phyloP scores from a whole-genome alignment of 2,797 vertebrate species.

The Sebastes nivosus region DNA sequence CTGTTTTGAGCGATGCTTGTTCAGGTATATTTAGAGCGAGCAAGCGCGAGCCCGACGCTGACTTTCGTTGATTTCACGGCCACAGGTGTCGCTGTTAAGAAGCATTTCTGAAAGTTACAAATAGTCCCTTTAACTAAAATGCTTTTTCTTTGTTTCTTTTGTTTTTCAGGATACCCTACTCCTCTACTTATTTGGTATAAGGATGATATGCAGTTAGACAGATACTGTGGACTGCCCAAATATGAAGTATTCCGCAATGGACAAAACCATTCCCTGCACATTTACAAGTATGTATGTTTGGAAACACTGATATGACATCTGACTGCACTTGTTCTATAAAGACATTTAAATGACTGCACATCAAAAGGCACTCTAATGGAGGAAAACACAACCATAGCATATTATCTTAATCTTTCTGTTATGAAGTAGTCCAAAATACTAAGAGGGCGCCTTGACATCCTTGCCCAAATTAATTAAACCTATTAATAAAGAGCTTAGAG shows the following conservation, averaged over 20 bases:
- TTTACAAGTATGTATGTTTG: slow-evolving; percentile 90
- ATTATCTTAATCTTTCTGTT: neutral
- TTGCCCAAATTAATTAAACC: neutral
- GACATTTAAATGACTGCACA: neutral
- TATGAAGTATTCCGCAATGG: slow-evolving; percentile 95
- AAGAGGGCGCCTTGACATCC: neutral
- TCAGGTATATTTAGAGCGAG: too few relatives aligned
- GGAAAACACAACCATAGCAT: neutral
- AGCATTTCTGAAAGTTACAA: too few relatives aligned
- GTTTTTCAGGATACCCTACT: slow-evolving; percentile 87
- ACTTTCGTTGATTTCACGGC: too few relatives aligned
- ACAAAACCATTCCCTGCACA: slow-evolving; percentile 91
- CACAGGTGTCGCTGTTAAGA: too few relatives aligned
- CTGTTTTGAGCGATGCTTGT: too few relatives aligned
- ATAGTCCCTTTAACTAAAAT: neutral
- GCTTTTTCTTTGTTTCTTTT: neutral
- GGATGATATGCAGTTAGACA: slow-evolving; percentile 94
- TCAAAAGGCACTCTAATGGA: neutral
- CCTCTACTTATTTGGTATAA: slow-evolving; percentile 97
- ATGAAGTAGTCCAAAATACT: neutral
- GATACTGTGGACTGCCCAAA: slow-evolving; percentile 97
- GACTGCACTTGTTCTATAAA: neutral
- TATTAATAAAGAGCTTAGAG: neutral
- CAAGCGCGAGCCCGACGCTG: too few relatives aligned
- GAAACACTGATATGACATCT: neutral